Base-by-base conservation (phyloP, 2,113 vertebrate species). In the Hydrochoerus hydrochaeris region DNA sequence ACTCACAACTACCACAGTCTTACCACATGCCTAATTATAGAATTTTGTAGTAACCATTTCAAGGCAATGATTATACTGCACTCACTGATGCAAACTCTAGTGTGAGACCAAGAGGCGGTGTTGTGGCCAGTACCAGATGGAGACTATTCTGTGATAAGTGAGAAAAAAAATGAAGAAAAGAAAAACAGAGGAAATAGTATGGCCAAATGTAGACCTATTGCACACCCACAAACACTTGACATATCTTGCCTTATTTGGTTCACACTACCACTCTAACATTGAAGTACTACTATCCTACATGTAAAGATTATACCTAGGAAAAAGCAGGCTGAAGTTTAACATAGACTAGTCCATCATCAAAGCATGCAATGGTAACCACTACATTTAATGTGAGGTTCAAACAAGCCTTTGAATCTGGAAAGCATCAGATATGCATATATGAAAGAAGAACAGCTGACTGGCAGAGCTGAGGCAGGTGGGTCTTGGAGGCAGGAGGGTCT, bases 61-160 rank as follows among this genome's bases (percentile, higher is more conserved):
- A 85, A 96, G 82, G 58, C 60, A 95, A 71, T 96, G 69, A 85
- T 90, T 95, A 75, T 28, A 52, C 28, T 92, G 58, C 26, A 93
- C 26, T n/a, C 69, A 85, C 71, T 82, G 41, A 94, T 60, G 60
- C 91, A 85, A 94, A 92, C 80, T 73, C 30, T 87, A 84, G 63
- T 81, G 22, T 69, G 38, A 96, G 58, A 90, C 58, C 65, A 95
- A 91, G 86, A 91, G 28, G 32, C 30, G 12, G 41, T n/a, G 60
- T 30, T 89, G 62, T 38, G n/a, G 32, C 46, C 77, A 95, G 35
- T 86, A 41, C 71, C 35, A 52, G 38, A 63, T 80, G 38, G 17
- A 96, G 60, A 95, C 26, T 19, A 46, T 41, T 85, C 83, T 65
- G 26, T 90, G 69, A 88, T 49, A 87, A 96, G 32, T 73, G 77